phyloP scores from a whole-genome alignment of 2,888 invertebrate species.

The Punctoribates punctum region DNA sequence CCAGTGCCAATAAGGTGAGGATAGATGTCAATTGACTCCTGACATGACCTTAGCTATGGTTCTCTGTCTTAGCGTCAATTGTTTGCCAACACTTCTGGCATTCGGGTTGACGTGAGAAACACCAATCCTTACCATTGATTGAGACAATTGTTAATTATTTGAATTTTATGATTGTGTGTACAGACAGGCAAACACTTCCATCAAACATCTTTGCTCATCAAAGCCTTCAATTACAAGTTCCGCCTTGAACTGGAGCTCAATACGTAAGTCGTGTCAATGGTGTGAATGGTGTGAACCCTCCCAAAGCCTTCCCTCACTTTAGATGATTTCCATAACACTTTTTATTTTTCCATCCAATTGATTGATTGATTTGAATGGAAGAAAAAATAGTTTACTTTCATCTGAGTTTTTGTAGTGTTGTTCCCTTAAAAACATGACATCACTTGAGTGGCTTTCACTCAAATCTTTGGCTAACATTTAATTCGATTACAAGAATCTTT shows the following conservation, averaged over 20 bases:
- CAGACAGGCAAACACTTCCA: conserved; percentile 91
- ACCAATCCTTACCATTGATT: conserved; percentile 1
- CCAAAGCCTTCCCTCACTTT: neutral
- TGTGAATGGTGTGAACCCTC: neutral
- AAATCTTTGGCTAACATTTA: conserved; percentile 43
- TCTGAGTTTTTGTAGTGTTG: neutral
- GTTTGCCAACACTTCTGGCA: neutral
- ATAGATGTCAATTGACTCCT: neutral
- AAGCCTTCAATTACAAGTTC: conserved; percentile 94
- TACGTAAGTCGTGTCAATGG: conserved; percentile 60
- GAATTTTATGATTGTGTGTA: conserved; percentile 28
- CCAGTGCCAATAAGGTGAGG: conserved; percentile 50
- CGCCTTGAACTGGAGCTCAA: conserved; percentile 92
- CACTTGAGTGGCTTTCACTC: neutral
- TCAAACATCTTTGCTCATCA: conserved; percentile 89
- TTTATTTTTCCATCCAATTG: neutral
- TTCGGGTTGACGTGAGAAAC: neutral
- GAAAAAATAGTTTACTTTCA: neutral
- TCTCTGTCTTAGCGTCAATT: neutral
- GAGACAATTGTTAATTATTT: conserved; percentile 16
- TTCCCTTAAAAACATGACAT: neutral
- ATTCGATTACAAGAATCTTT: neutral
- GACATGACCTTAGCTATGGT: neutral
- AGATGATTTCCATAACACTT: neutral
- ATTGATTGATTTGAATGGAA: neutral